Evolutionary conservation across 2,113 vertebrate genomes (phyloP).

Genomic region (Neolamprologus cancellatus): DNA sequence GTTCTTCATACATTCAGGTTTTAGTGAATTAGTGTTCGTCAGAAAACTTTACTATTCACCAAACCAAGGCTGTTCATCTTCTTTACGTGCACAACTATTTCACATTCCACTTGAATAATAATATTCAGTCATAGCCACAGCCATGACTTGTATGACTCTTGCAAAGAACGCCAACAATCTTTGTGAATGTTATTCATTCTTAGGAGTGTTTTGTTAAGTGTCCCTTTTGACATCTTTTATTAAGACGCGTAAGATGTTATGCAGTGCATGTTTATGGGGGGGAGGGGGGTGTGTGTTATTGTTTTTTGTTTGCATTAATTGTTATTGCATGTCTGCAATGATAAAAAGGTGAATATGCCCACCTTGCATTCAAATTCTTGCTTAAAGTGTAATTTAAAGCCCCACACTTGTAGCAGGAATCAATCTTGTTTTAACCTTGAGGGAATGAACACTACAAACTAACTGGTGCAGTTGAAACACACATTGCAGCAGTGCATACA

Average conservation of each 20-base stretch:
- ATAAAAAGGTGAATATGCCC: background rate
- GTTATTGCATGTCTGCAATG: background rate
- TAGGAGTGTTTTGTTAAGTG: background rate
- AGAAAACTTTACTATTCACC: background rate
- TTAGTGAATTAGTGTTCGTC: background rate
- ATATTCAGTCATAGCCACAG: background rate
- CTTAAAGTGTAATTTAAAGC: background rate
- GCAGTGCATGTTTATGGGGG: background rate
- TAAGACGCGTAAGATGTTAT: background rate
- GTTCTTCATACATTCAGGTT: background rate
- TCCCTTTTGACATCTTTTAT: background rate
- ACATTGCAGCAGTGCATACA: background rate
- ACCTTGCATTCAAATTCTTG: background rate
- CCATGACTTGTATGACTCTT: background rate
- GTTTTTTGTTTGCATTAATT: background rate
- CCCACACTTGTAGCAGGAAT: background rate
- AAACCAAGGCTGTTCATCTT: background rate
- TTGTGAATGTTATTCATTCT: background rate
- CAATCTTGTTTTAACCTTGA: conserved; percentile 5
- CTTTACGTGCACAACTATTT: background rate
- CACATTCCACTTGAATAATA: background rate
- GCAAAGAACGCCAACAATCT: background rate
- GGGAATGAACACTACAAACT: background rate
- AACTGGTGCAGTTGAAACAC: background rate
- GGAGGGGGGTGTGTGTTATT: background rate